These are phyloP conservation scores for Sinonovacula constricta DNA, from an alignment of 1,140 invertebrate species.

Conservation along the genomic window DNA sequence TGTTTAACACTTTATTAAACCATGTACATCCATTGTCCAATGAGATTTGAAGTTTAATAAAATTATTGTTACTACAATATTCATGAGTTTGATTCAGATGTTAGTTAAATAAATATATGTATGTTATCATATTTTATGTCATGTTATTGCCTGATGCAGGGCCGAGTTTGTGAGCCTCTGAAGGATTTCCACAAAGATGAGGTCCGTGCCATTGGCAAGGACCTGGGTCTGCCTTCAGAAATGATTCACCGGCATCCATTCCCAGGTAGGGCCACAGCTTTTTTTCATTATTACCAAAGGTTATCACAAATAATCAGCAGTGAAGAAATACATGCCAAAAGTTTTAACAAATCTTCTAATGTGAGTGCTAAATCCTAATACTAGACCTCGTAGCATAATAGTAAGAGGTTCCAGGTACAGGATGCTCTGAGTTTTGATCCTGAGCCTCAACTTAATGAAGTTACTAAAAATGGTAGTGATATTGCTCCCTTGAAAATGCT, in stretches of 20 bases:
- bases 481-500: too few relatives aligned
- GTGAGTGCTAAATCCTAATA: background rate
- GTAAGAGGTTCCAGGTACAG: too few relatives aligned
- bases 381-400: background rate
- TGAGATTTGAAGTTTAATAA: too few relatives aligned
- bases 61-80: background rate
- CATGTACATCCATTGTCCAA: too few relatives aligned
- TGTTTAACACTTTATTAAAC: too few relatives aligned
- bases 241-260: constrained; percentile 98
- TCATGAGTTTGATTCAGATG: background rate
- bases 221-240: constrained; percentile 91
- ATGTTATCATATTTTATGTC: too few relatives aligned
- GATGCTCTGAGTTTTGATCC: too few relatives aligned
- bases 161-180: constrained; percentile 97
- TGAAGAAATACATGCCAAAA: background rate
- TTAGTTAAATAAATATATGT: background rate
- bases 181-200: constrained; percentile 99
- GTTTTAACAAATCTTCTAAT: background rate
- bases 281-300: background rate
- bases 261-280: constrained; percentile 83
- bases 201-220: constrained; percentile 88
- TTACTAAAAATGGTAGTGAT: too few relatives aligned
- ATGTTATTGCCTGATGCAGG: constrained; percentile 82
- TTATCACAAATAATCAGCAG: too few relatives aligned
- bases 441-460: too few relatives aligned